These are phyloP conservation scores for Trididemnum clinides DNA, from an alignment of 23 tunicate genomes.

Conservation along the genomic window DNA sequence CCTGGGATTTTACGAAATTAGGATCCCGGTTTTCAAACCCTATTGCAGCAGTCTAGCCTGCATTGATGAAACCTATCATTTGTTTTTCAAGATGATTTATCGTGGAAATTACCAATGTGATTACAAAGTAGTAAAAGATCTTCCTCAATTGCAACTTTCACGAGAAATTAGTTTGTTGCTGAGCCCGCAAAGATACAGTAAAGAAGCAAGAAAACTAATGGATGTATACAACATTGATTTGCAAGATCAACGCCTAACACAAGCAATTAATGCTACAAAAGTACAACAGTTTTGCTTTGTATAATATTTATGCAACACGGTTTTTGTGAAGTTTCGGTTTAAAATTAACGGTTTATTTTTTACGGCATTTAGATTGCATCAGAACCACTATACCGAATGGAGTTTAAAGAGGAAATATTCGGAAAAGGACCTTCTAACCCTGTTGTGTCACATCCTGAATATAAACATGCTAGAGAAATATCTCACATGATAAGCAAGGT, in stretches of 20 bases:
- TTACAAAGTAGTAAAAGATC: slow-evolving; percentile 55
- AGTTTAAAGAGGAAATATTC: slow-evolving; percentile 54
- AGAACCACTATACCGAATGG: slow-evolving; percentile 20
- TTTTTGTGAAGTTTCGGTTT: not conserved
- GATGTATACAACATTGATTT: slow-evolving; percentile 76
- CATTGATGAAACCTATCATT: too few relatives aligned
- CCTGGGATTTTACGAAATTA: too few relatives aligned
- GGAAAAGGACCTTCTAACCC: slow-evolving; percentile 80
- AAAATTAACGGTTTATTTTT: too few relatives aligned
- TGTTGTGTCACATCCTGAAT: slow-evolving; percentile 91
- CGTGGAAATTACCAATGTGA: slow-evolving; percentile 45
- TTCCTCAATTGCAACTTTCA: slow-evolving; percentile 82
- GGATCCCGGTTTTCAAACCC: too few relatives aligned
- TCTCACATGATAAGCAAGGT: slow-evolving; percentile 82
- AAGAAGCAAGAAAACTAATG: slow-evolving; percentile 73
- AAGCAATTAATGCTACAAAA: slow-evolving; percentile 57
- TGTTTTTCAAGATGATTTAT: slow-evolving; percentile 13
- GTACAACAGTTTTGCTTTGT: not conserved
- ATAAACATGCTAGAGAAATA: slow-evolving; percentile 64
- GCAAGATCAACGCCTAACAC: slow-evolving; percentile 60
- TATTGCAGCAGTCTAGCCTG: too few relatives aligned
- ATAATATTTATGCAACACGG: not conserved
- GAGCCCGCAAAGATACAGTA: slow-evolving; percentile 49
- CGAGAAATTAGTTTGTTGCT: slow-evolving; percentile 49
- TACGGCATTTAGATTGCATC: slow-evolving; percentile 38